Percentiles rank a stretch among this genome's conserved stretches.
Evolutionary conservation across 2,113 vertebrate species (phyloP).

Genomic region (Prionailurus viverrinus): DNA sequence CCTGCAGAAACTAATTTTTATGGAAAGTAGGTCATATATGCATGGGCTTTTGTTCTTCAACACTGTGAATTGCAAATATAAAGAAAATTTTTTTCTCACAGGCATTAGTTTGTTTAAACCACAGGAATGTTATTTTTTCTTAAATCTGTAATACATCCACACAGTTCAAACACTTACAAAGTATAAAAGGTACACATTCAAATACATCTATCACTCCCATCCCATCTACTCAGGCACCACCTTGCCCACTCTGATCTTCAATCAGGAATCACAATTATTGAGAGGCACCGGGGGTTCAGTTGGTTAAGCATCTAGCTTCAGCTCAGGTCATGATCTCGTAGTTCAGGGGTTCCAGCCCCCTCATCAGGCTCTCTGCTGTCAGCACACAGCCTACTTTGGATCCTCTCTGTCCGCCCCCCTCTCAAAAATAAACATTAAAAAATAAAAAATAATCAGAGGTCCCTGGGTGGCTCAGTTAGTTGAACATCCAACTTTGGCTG

Average conservation of each 20-base stretch:
- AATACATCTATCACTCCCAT: neutral
- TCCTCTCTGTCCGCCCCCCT: too few relatives aligned
- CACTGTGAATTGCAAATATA: neutral
- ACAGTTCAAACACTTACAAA: neutral
- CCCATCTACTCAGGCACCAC: neutral
- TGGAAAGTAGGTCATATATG: neutral
- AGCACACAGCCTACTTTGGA: too few relatives aligned
- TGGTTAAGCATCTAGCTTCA: too few relatives aligned
- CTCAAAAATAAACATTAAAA: too few relatives aligned
- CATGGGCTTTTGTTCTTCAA: neutral
- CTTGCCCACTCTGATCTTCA: neutral
- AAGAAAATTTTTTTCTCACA: neutral
- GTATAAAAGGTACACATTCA: neutral
- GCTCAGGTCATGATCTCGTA: too few relatives aligned
- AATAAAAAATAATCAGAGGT: too few relatives aligned
- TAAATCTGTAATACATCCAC: neutral
- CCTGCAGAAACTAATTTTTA: neutral
- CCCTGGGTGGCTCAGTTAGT: too few relatives aligned
- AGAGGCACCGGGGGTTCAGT: too few relatives aligned
- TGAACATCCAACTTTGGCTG: too few relatives aligned
- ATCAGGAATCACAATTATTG: neutral
- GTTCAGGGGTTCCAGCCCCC: too few relatives aligned
- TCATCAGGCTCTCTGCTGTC: too few relatives aligned
- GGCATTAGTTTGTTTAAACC: neutral
- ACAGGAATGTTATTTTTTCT: constrained; percentile 8